Evolutionary conservation across 2,113 vertebrate genomes (phyloP), one percentile per base, ranked within the genome.

Genomic region (Malurus alboscapulatus): DNA sequence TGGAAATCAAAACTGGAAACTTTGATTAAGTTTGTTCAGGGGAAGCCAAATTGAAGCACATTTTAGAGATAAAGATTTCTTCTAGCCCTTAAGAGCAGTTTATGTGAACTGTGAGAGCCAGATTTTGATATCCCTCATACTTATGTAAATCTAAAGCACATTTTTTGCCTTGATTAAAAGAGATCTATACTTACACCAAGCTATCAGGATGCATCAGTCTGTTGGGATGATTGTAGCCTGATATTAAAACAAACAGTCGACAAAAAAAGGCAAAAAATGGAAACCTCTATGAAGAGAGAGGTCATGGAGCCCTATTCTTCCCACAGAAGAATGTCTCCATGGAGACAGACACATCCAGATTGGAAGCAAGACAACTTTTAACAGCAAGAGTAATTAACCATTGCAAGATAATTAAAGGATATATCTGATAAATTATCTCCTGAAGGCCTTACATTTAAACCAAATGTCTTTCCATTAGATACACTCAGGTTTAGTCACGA

Each of bases 341-440:
- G 93, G 95, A 96, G 95, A 95, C 93, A 96, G 95, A 96, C 94
- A 87, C 84, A 73, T 87, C 92, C 47, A 85, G 29, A 75, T 79
- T 94, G 87, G 94, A 96, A 91, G 84, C 47, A 96, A 96, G 96
- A 92, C 92, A 92, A 94, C 66, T 95, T 93, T 85, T 90, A 96
- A 92, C 77, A 85, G 84, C 67, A 85, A 91, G 89, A 89, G 59
- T 93, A 95, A 96, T 95, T 96, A 96, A 96, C 89, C 48, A 62
- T 83, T 96, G 84, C 51, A 90, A 74, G 34, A 85, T 94, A 93
- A 96, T 96, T 95, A 94, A 92, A 79, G 93, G 87, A 94, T 83
- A 87, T 80, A 67, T 66, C 75, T 96, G 89, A 95, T 96, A 95
- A 95, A 95, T 95, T 82, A 94, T 87, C 91, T 93, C 93, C 82